Evolutionary conservation across 2,797 vertebrate species (phyloP).

Genomic region (Labroides dimidiatus): DNA sequence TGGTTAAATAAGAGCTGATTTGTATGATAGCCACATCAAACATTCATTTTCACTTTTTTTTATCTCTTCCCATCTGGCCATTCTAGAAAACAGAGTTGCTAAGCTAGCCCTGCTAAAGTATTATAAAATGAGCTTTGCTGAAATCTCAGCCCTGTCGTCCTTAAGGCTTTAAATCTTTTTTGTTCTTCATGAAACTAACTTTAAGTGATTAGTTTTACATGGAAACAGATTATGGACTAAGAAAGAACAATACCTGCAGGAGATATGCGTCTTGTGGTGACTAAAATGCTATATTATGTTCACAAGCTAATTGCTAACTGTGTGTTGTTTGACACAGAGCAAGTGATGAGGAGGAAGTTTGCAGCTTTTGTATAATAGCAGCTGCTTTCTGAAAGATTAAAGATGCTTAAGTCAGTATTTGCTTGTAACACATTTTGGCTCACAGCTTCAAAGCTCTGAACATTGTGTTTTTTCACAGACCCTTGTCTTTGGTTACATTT

Average conservation of each 20-base stretch:
- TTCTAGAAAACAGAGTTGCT: background rate
- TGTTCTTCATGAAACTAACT: background rate
- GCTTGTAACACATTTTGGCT: background rate
- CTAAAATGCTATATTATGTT: background rate
- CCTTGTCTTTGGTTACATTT: background rate
- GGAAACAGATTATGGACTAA: background rate
- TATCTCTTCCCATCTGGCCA: background rate
- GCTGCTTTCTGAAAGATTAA: slow-evolving; percentile 1
- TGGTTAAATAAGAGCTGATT: background rate
- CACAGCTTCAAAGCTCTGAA: background rate
- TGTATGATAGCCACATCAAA: slow-evolving; percentile 2
- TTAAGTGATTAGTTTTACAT: background rate
- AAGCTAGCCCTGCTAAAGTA: background rate
- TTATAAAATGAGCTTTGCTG: background rate
- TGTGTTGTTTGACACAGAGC: slow-evolving; percentile 7
- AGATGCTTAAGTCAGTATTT: background rate
- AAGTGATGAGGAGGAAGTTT: background rate
- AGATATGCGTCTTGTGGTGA: slow-evolving; percentile 8
- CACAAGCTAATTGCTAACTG: slow-evolving; percentile 1
- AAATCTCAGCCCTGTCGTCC: background rate
- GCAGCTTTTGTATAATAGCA: background rate
- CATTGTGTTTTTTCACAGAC: background rate
- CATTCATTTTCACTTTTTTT: background rate
- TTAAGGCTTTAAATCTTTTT: background rate
- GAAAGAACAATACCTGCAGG: background rate